Conservation (phyloP, 2,797 vertebrate genomes). For the Leptodactylus fallax region DNA sequence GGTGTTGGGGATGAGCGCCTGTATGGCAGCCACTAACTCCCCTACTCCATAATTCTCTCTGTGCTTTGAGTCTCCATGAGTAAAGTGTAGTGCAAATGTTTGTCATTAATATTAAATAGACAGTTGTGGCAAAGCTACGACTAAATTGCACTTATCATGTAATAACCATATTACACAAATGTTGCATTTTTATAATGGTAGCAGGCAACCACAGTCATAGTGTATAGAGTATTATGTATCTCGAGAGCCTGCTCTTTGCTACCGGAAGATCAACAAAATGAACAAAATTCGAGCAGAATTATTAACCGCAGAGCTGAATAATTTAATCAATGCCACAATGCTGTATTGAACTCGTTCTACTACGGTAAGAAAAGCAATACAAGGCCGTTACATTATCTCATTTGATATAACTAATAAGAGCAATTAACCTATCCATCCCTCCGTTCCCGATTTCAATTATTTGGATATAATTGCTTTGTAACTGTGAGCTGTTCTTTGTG, state of each 20-base stretch:
- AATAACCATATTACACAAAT: no score
- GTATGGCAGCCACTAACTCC: no score
- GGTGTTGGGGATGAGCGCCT: no score
- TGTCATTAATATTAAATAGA: no score
- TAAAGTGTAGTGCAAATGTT: no score
- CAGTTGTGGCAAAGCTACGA: no score
- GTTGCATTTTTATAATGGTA: no score
- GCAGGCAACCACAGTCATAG: neutral
- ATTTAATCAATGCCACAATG: constrained; percentile 1
- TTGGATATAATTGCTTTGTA: constrained; percentile 51
- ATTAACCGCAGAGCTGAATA: neutral
- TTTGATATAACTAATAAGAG: constrained; percentile 43
- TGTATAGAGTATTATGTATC: neutral
- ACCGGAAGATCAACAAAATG: neutral
- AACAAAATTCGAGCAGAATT: neutral
- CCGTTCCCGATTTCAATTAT: constrained; percentile 57
- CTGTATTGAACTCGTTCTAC: neutral
- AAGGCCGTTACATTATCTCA: constrained; percentile 21
- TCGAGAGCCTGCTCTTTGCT: neutral
- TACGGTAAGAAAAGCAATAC: constrained; percentile 20
- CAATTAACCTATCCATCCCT: constrained; percentile 49
- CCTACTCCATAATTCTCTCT: no score
- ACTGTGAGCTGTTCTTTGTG: constrained; percentile 36
- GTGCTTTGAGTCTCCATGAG: no score
- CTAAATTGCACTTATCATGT: no score